Percentiles rank a stretch among this genome's conserved stretches.
phyloP scores from a whole-genome alignment of 2,113 vertebrate species.

The Rana temporaria region DNA sequence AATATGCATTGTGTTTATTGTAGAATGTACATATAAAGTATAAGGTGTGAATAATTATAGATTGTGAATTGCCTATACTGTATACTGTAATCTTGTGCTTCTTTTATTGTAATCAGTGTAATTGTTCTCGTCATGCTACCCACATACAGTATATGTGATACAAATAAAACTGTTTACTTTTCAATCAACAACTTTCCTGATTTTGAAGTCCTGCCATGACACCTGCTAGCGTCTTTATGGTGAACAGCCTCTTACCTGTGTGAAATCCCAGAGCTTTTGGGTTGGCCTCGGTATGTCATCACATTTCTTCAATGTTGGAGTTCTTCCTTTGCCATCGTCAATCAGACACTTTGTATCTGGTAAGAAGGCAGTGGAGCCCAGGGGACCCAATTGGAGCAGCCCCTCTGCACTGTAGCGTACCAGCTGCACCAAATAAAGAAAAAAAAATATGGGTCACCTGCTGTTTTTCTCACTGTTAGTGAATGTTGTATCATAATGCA shows the following conservation, averaged over 20 bases:
- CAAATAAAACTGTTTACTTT: too few relatives aligned
- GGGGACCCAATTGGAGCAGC: slow-evolving; percentile 89
- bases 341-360: slow-evolving; percentile 96
- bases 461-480: background rate
- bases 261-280: slow-evolving; percentile 96
- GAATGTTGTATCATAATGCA: background rate
- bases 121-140: too few relatives aligned
- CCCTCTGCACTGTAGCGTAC: slow-evolving; percentile 92
- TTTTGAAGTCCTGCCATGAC: too few relatives aligned
- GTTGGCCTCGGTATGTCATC: slow-evolving; percentile 81
- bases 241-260: slow-evolving; percentile 79
- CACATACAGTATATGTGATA: too few relatives aligned
- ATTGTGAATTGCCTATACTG: too few relatives aligned
- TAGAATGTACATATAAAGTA: too few relatives aligned
- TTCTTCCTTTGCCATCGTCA: slow-evolving; percentile 87
- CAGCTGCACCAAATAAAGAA: slow-evolving; percentile 69
- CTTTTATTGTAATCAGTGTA: too few relatives aligned
- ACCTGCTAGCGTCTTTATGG: too few relatives aligned
- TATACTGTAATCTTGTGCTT: too few relatives aligned
- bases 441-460: slow-evolving; percentile 1
- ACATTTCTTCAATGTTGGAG: slow-evolving; percentile 88
- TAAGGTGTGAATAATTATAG: too few relatives aligned
- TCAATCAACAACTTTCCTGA: too few relatives aligned
- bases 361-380: slow-evolving; percentile 94
- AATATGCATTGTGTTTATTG: too few relatives aligned